Conservation (phyloP, 1,140 invertebrate genomes). For the Pollicipes pollicipes region DNA sequence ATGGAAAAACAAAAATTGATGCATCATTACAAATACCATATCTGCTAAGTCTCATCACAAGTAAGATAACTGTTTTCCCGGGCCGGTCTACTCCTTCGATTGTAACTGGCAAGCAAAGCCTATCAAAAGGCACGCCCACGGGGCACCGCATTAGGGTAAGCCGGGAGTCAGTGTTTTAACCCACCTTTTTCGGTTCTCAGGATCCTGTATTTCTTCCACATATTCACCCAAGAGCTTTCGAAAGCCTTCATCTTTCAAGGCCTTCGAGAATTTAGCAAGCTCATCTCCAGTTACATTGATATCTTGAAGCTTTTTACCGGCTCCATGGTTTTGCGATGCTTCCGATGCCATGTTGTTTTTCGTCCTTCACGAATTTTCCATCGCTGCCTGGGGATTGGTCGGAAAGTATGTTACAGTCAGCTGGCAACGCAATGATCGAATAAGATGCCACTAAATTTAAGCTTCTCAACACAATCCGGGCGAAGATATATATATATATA, state of each 20-base stretch:
- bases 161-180: neutral
- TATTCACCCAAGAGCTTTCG: slow-evolving; percentile 9
- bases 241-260: slow-evolving; percentile 10
- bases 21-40: neutral
- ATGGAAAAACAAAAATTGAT: neutral
- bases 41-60: too few relatives aligned
- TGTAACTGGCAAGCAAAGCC: neutral
- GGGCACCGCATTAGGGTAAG: too few relatives aligned
- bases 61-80: neutral
- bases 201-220: slow-evolving; percentile 9
- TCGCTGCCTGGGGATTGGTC: neutral
- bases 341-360: neutral
- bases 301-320: neutral
- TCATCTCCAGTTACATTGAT: slow-evolving; percentile 7
- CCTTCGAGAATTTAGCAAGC: slow-evolving; percentile 8
- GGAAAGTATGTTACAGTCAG: too few relatives aligned
- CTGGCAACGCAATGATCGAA: too few relatives aligned
- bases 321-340: neutral
- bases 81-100: neutral
- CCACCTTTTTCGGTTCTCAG: slow-evolving; percentile 7
- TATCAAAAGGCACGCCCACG: neutral
- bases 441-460: too few relatives aligned
- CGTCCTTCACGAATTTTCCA: neutral
- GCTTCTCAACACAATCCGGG: too few relatives aligned
- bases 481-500: too few relatives aligned